phyloP scores from a whole-genome alignment of 1,140 invertebrate species.

The Brevipalpus yothersi region DNA sequence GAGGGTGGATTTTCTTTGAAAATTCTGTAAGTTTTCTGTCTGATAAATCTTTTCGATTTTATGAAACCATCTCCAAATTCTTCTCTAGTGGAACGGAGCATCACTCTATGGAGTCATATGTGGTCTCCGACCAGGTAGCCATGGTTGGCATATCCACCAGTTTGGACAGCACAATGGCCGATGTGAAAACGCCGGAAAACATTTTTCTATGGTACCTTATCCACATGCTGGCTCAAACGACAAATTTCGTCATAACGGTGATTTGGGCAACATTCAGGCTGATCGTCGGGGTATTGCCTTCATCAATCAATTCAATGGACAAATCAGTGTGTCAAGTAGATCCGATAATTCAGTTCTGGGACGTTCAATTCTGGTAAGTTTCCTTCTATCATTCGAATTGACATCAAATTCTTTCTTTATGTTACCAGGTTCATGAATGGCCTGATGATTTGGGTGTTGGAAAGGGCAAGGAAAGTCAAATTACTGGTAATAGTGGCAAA shows the following conservation, averaged over 20 bases:
- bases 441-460: conserved; percentile 80
- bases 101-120: background rate
- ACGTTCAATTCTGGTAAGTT: background rate
- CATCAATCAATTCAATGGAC: background rate
- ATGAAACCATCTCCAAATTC: conserved; percentile 6
- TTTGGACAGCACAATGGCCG: conserved; percentile 16
- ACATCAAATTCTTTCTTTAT: conserved; percentile 17
- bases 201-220: conserved; percentile 22
- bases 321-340: conserved; percentile 10
- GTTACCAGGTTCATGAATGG: conserved; percentile 49
- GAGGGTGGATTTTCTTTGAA: conserved; percentile 47
- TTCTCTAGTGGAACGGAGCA: conserved; percentile 23
- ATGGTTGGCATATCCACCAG: conserved; percentile 20
- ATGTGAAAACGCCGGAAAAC: conserved; percentile 23
- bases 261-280: conserved; percentile 22
- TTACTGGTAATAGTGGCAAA: conserved; percentile 87
- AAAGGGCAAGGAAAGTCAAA: conserved; percentile 71
- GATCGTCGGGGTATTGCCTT: conserved; percentile 3
- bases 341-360: background rate
- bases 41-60: background rate
- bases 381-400: background rate
- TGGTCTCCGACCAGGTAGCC: conserved; percentile 8
- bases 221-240: conserved; percentile 25
- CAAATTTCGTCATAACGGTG: conserved; percentile 27
- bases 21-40: conserved; percentile 22